phyloP scores from a whole-genome alignment of 1,140 invertebrate genomes.

The Drosophila pectinifera region DNA sequence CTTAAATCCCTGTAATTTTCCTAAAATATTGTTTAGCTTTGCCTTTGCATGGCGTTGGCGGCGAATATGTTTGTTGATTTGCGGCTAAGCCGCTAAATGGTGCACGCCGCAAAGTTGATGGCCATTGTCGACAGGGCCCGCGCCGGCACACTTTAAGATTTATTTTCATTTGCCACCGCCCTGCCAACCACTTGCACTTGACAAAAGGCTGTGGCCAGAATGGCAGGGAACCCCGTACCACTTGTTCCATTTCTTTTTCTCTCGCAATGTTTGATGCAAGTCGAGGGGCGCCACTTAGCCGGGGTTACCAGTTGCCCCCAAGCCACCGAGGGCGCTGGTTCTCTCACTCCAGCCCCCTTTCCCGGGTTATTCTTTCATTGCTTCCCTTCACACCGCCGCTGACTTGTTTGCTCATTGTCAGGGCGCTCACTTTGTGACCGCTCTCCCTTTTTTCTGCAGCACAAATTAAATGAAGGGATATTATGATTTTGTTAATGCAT shows the following conservation, averaged over 20 bases:
- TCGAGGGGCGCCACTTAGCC: conserved; percentile 28
- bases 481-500: conserved; percentile 54
- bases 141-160: conserved; percentile 49
- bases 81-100: conserved; percentile 68
- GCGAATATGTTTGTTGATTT: conserved; percentile 70
- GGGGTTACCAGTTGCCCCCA: conserved; percentile 17
- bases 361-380: conserved; percentile 31
- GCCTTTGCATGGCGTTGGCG: conserved; percentile 41
- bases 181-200: conserved; percentile 26
- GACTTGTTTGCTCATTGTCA: conserved; percentile 56
- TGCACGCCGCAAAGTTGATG: conserved; percentile 42
- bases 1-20: conserved; percentile 78
- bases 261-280: conserved; percentile 23
- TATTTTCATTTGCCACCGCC: conserved; percentile 48
- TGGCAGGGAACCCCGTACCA: conserved; percentile 9
- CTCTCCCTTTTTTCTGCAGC: conserved; percentile 17
- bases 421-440: conserved; percentile 50
- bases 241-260: neutral
- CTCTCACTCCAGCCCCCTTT: conserved; percentile 1
- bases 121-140: conserved; percentile 18
- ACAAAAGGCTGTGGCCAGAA: conserved; percentile 31
- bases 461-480: conserved; percentile 51
- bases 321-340: neutral
- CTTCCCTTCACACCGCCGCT: conserved; percentile 8
- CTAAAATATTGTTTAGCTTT: conserved; percentile 76